Conservation (phyloP, 2,888 invertebrate genomes). For the Pammene aurita region DNA sequence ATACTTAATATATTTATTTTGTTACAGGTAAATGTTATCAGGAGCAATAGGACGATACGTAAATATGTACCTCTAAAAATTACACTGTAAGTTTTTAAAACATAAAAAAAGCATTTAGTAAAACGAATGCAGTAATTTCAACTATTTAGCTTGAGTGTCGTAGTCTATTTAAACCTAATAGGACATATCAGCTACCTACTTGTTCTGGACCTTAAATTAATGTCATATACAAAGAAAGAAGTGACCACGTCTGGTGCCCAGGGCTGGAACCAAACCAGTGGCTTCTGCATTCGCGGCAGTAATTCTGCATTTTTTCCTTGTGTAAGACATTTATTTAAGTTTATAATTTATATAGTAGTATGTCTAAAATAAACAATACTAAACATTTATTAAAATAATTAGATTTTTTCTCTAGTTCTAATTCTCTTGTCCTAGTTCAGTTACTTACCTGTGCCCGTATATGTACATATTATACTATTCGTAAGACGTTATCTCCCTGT, state of each 20-base stretch:
- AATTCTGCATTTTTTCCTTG: too few relatives aligned
- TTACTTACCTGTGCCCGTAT: conserved; percentile 9
- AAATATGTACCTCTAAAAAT: not conserved
- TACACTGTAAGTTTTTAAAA: too few relatives aligned
- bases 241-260: too few relatives aligned
- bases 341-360: not conserved
- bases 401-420: not conserved
- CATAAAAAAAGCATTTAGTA: too few relatives aligned
- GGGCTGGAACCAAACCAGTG: too few relatives aligned
- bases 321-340: too few relatives aligned
- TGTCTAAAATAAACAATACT: too few relatives aligned
- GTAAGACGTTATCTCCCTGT: conserved; percentile 28
- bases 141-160: too few relatives aligned
- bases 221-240: too few relatives aligned
- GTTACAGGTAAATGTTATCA: conserved; percentile 23
- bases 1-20: not conserved
- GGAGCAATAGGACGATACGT: not conserved
- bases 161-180: not conserved
- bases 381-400: not conserved
- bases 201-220: too few relatives aligned
- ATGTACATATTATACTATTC: not conserved
- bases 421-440: conserved; percentile 3
- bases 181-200: not conserved
- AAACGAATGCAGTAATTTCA: too few relatives aligned
- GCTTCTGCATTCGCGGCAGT: too few relatives aligned